A percentile compares a stretch with the other conserved stretches of the same genome.
Evolutionary conservation across 2,888 invertebrate species (phyloP).

Genomic region (Neoscelio sp.): DNA sequence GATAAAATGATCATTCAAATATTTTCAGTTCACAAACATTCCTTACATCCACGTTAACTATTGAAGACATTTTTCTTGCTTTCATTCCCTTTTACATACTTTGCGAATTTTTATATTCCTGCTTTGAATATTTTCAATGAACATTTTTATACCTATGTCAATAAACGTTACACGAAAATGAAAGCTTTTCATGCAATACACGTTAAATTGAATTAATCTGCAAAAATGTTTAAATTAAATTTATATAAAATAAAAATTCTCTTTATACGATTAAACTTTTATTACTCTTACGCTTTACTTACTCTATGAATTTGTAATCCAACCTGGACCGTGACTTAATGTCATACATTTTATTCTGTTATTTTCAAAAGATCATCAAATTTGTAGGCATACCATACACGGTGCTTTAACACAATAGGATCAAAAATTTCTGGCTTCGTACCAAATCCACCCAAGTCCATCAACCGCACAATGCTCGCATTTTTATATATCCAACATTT

Average conservation of each 20-base stretch:
- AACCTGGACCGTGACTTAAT: too few species aligned
- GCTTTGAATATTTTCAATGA: not conserved
- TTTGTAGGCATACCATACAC: too few species aligned
- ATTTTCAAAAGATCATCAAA: too few species aligned
- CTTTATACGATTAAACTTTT: too few species aligned
- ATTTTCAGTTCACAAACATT: slow-evolving; percentile 5
- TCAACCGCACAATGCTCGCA: slow-evolving; percentile 12
- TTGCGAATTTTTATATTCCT: not conserved
- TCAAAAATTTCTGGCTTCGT: slow-evolving; percentile 30
- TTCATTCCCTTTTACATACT: not conserved
- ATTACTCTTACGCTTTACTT: too few species aligned
- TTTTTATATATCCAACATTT: too few species aligned
- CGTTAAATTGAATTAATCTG: too few species aligned
- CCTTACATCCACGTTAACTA: not conserved
- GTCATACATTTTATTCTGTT: too few species aligned
- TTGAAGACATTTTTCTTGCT: not conserved
- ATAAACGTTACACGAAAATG: not conserved
- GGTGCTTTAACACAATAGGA: slow-evolving; percentile 27
- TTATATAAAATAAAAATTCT: too few species aligned
- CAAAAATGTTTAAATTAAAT: too few species aligned
- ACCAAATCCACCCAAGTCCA: slow-evolving; percentile 21
- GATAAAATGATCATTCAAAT: not conserved
- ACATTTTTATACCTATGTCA: not conserved
- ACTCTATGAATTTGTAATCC: too few species aligned
- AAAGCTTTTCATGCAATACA: too few species aligned